Base-by-base conservation (phyloP, 2,113 vertebrate species). In the Vanacampus margaritifer region DNA sequence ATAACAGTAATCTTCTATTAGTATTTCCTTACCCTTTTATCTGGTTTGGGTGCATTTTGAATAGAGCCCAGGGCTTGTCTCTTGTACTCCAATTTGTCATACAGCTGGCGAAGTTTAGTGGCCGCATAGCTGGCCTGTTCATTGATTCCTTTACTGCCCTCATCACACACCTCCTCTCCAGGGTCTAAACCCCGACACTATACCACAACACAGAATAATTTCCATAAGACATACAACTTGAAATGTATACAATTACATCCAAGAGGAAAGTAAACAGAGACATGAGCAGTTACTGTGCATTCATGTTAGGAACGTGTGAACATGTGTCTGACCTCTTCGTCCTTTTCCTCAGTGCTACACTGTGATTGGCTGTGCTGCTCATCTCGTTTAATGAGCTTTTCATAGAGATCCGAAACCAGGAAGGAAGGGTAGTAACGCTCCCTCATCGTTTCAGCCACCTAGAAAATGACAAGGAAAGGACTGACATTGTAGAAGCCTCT, bases 401-500 rank as follows among this genome's bases (percentile, higher is more conserved):
- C 95, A 54, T 98, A 98, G 48, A 97, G 89, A 84, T 98, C 95
- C 8, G 95, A 97, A 65, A 99, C 96, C 65, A 98, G 91, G 83
- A 99, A 99, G 0, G 96, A 98, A 0, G 96, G 96, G 82, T 99
- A 99, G 78, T 95, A 99, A 16, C 96, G 93, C 71, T 98, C 97
- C 82, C 95, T 94, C 64, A 99, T 91, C 2, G 91, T 95, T 88
- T 98, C 95, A 0, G 87, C 82, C 73, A 88, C 87, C 89, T 90
- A 28, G 6, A 82, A 24, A 12, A 65, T 10, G 32, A 53, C 19
- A 19, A 64, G 9, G 11, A 78, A 5, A 80, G 28, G 19, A n/a
- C 10, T 23, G 19, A 35, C 37, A 45, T 1, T 46, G 6, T 0
- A 45, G 24, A 61, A 75, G 5, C 43, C 3, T 32, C 9, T 45